A percentile compares a stretch with the other conserved stretches of the same genome.
These are phyloP conservation scores for Hylomyscus alleni DNA, from an alignment of 2,797 vertebrate species.

Conservation along the genomic window DNA sequence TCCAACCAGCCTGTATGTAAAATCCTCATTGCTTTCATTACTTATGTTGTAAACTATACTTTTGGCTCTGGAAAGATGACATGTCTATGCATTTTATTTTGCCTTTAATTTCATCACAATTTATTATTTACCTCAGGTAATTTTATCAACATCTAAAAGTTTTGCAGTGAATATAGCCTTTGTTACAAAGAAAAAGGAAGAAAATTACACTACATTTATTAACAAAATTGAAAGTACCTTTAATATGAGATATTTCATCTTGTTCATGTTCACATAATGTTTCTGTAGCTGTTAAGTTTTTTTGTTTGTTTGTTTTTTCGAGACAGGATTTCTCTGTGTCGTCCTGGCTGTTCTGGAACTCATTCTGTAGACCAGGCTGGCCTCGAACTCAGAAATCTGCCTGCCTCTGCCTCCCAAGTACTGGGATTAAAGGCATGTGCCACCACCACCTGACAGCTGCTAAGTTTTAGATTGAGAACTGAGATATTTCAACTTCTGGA, in stretches of 20 bases:
- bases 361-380: no score
- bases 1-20: not conserved
- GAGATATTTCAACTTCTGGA: not conserved
- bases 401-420: no score
- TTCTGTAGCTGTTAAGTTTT: not conserved
- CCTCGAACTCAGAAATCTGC: no score
- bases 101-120: not conserved
- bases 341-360: no score
- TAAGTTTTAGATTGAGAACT: not conserved
- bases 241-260: not conserved
- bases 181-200: not conserved
- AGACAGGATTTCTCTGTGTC: no score
- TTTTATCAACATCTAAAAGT: not conserved
- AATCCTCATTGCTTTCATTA: not conserved
- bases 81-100: not conserved
- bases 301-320: no score
- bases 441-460: no score
- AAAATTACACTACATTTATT: not conserved
- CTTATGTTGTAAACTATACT: not conserved
- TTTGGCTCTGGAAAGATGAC: not conserved
- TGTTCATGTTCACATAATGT: fast-evolving
- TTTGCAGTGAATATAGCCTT: not conserved
- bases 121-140: not conserved
- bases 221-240: not conserved
- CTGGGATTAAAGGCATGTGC: no score